Evolutionary conservation across 2,797 vertebrate species (phyloP).

Genomic region (Harpagifer antarcticus): DNA sequence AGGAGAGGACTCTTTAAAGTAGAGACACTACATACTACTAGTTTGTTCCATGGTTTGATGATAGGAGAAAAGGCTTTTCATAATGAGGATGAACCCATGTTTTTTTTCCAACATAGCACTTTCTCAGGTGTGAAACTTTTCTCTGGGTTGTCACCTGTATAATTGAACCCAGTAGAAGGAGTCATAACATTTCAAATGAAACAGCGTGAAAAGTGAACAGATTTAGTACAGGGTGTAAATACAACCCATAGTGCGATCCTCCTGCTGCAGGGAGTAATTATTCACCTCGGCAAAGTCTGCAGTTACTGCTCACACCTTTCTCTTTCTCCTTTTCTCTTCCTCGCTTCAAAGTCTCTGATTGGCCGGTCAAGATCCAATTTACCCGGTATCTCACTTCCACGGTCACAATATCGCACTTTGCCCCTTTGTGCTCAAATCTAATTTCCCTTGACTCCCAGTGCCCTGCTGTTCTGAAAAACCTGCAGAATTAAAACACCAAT

Average conservation of each 20-base stretch:
- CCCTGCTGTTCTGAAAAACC: background rate
- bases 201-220: conserved; percentile 7
- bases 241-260: background rate
- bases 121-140: background rate
- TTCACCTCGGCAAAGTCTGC: conserved; percentile 11
- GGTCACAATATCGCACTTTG: conserved; percentile 28
- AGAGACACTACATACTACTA: no score
- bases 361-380: conserved; percentile 5
- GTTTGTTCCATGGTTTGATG: background rate
- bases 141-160: conserved; percentile 14
- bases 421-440: conserved; percentile 11
- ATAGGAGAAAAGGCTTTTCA: background rate
- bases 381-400: conserved; percentile 18
- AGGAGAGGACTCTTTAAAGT: no score
- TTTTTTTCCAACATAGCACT: background rate
- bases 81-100: conserved; percentile 2
- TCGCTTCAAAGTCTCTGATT: conserved; percentile 20
- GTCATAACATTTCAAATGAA: conserved; percentile 11
- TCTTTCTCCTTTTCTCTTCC: background rate
- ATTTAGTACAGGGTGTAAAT: conserved; percentile 19
- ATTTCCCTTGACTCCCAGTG: conserved; percentile 13
- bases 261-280: conserved; percentile 4
- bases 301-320: conserved; percentile 23
- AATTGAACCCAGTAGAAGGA: conserved; percentile 9
- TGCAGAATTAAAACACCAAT: background rate